These are phyloP conservation scores for Rhadinocentrus ornatus DNA, from an alignment of 2,797 vertebrate genomes.

Conservation along the genomic window DNA sequence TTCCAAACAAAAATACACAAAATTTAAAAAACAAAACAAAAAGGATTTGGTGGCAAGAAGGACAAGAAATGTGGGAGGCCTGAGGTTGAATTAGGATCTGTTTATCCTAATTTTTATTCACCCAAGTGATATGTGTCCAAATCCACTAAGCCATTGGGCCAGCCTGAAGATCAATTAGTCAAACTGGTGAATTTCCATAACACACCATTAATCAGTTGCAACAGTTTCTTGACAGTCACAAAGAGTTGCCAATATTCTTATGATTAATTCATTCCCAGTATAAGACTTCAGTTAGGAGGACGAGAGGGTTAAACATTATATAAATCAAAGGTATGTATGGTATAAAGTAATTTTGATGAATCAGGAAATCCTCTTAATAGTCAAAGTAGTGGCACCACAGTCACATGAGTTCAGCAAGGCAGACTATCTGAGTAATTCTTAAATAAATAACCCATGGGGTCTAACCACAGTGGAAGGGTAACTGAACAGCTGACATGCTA, in stretches of 20 bases:
- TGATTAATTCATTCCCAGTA: slow-evolving; percentile 16
- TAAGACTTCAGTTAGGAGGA: background rate
- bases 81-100: background rate
- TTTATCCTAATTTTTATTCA: background rate
- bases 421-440: slow-evolving; percentile 2
- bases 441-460: background rate
- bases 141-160: background rate
- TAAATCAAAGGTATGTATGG: slow-evolving; percentile 21
- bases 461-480: slow-evolving; percentile 13
- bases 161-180: slow-evolving; percentile 9
- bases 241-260: slow-evolving; percentile 14
- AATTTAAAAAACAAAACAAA: background rate
- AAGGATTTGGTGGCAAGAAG: background rate
- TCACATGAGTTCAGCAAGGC: slow-evolving; percentile 3
- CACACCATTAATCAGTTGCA: slow-evolving; percentile 7
- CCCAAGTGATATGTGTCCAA: background rate
- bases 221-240: slow-evolving; percentile 11
- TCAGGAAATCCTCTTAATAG: slow-evolving; percentile 18
- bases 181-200: slow-evolving; percentile 15
- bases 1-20: background rate
- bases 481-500: slow-evolving; percentile 13
- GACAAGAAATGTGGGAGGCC: background rate
- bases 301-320: background rate
- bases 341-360: slow-evolving; percentile 12
- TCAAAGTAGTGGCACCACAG: background rate